Evolutionary conservation across 2,113 vertebrate species (phyloP).

Genomic region (Phaethon lepturus): DNA sequence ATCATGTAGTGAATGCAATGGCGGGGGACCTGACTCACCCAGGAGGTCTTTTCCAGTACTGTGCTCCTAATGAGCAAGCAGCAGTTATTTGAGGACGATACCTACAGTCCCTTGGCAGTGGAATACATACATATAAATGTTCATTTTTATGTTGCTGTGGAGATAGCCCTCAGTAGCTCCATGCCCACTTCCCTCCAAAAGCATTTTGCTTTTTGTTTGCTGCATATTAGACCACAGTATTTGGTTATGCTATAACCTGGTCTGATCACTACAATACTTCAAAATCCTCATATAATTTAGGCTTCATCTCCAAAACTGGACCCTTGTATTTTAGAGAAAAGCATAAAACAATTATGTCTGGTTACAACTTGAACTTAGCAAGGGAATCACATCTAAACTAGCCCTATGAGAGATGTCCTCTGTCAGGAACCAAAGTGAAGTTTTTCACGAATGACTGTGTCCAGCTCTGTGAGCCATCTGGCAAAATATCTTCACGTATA

Average conservation of each 20-base stretch:
- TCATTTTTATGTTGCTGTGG: background rate
- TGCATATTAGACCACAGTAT: background rate
- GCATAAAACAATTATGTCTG: background rate
- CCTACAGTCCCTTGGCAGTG: background rate
- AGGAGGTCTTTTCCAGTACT: background rate
- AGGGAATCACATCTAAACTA: background rate
- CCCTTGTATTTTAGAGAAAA: background rate
- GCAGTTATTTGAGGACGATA: background rate
- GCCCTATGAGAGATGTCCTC: background rate
- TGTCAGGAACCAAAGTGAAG: background rate
- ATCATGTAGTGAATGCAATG: background rate
- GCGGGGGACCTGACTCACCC: background rate
- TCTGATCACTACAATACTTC: background rate
- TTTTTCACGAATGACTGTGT: conserved; percentile 19
- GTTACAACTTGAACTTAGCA: conserved; percentile 2
- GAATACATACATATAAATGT: background rate
- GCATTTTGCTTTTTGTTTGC: background rate
- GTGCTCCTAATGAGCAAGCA: background rate
- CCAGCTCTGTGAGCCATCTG: conserved; percentile 40
- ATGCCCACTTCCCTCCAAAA: background rate
- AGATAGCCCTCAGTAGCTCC: background rate
- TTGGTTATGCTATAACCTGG: background rate
- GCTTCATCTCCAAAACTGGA: background rate
- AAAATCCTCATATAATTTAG: background rate
- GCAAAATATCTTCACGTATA: conserved; percentile 13